phyloP scores from a whole-genome alignment of 2,113 vertebrate genomes.

The Gorilla gorilla region DNA sequence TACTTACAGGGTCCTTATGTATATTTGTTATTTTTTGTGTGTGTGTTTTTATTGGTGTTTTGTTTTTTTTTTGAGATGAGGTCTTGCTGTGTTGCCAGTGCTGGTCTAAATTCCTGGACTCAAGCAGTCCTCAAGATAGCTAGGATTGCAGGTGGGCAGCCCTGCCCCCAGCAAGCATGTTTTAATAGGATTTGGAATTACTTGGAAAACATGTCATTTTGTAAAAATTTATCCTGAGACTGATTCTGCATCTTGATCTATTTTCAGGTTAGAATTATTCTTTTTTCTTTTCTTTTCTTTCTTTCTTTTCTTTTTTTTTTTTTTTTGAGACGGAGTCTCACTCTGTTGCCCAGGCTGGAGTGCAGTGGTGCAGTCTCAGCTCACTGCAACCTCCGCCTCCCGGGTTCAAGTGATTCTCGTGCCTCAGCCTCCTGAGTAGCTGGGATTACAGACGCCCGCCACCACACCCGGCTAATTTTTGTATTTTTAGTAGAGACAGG shows the following conservation, averaged over 20 bases:
- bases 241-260: neutral
- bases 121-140: neutral
- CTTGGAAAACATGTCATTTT: conserved; percentile 12
- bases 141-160: neutral
- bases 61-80: neutral
- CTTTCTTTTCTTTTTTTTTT: no score
- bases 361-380: no score
- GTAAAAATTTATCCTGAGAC: neutral
- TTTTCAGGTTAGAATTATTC: neutral
- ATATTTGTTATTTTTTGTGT: no score
- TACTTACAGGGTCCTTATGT: neutral
- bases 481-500: no score
- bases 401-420: no score
- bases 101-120: neutral
- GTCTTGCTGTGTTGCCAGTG: neutral
- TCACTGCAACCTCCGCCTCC: no score
- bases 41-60: neutral
- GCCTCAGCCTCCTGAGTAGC: no score
- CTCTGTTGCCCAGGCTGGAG: no score
- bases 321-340: no score
- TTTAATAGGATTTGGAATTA: conserved; percentile 27
- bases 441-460: no score
- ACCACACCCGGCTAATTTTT: no score
- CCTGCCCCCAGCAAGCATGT: neutral
- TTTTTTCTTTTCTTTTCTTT: no score